Conservation (phyloP, 2,888 invertebrate species). For the Pasiphila rectangulata region DNA sequence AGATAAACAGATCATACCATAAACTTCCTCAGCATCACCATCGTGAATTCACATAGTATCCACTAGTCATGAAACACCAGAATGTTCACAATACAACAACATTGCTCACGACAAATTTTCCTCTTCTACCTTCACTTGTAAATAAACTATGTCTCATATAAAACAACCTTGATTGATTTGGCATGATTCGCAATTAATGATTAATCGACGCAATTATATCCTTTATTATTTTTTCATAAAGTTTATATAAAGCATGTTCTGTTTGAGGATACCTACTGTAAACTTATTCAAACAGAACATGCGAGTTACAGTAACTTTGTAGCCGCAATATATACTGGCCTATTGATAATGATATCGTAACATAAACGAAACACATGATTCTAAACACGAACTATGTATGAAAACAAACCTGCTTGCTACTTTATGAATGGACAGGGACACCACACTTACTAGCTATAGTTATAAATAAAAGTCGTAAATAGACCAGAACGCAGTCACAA, state of each 20-base stretch:
- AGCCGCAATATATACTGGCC: too few relatives aligned
- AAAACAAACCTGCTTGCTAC: too few relatives aligned
- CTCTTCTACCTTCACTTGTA: conserved; percentile 26
- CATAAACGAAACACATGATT: too few relatives aligned
- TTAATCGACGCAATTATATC: conserved; percentile 15
- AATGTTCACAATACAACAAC: conserved; percentile 15
- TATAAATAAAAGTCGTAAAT: conserved; percentile 1
- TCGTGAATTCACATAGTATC: conserved; percentile 54
- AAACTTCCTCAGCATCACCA: conserved; percentile 68
- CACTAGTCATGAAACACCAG: conserved; percentile 36
- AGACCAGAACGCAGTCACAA: conserved; percentile 14
- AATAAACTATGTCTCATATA: not conserved
- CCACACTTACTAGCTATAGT: not conserved
- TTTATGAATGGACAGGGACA: not conserved
- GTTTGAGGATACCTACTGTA: conserved; percentile 2
- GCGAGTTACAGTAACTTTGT: too few relatives aligned
- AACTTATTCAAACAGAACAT: conserved; percentile 2
- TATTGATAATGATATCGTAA: too few relatives aligned
- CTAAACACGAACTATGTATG: too few relatives aligned
- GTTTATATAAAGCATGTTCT: too few relatives aligned
- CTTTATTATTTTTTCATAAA: too few relatives aligned
- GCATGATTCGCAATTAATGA: conserved; percentile 1
- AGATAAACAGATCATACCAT: conserved; percentile 51
- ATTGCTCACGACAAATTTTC: conserved; percentile 18
- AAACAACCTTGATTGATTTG: not conserved